Conservation (phyloP, 2,888 invertebrate species). For the Heteromurus nitidus region DNA sequence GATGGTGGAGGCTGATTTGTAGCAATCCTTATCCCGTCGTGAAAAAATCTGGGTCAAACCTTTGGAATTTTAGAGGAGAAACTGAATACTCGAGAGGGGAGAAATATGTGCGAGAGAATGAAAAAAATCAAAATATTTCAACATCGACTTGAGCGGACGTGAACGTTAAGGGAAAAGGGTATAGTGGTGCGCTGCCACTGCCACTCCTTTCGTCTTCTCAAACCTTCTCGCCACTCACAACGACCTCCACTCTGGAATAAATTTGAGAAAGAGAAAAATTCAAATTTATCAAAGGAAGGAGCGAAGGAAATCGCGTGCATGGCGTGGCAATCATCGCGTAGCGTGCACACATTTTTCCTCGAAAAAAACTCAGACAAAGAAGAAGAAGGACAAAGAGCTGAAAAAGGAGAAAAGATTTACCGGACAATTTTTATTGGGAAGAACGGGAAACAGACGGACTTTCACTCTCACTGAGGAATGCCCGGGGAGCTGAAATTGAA, state of each 20-base stretch:
- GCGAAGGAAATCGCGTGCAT: constrained; percentile 15
- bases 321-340: background rate
- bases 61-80: constrained; percentile 7
- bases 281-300: constrained; percentile 55
- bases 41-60: constrained; percentile 25
- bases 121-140: background rate
- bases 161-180: no score
- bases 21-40: background rate
- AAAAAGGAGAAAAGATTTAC: constrained; percentile 24
- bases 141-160: background rate
- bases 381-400: background rate
- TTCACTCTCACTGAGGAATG: background rate
- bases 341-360: background rate
- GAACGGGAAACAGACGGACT: constrained; percentile 39
- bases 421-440: constrained; percentile 19
- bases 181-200: no score
- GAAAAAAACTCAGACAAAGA: background rate
- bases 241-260: background rate
- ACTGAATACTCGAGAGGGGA: background rate
- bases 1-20: constrained; percentile 27
- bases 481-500: background rate
- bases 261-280: constrained; percentile 30
- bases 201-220: background rate
- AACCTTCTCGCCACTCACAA: background rate
- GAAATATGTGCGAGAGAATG: background rate